These are phyloP conservation scores for Elysia chlorotica DNA, from an alignment of 1,140 invertebrate genomes.

Conservation along the genomic window DNA sequence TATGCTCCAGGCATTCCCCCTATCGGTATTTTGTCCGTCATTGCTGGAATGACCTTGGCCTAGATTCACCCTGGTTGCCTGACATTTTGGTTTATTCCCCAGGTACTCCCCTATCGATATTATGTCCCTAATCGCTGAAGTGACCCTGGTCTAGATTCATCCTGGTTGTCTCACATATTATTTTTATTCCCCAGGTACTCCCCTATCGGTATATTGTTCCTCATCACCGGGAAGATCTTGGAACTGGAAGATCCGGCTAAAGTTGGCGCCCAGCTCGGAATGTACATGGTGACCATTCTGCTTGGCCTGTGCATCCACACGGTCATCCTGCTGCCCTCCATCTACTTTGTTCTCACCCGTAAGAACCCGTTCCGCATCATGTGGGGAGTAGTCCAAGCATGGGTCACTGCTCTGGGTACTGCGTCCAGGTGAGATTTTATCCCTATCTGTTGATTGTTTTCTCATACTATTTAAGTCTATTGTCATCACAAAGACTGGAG, in stretches of 20 bases:
- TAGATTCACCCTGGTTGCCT: too few species aligned
- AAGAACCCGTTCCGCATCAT: slow-evolving; percentile 68
- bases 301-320: slow-evolving; percentile 88
- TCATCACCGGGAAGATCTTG: slow-evolving; percentile 87
- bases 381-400: slow-evolving; percentile 68
- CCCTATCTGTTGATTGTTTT: too few species aligned
- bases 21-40: not conserved
- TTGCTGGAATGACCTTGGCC: too few species aligned
- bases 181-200: slow-evolving; percentile 74
- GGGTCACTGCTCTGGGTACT: slow-evolving; percentile 69
- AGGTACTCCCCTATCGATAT: too few species aligned
- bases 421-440: slow-evolving; percentile 57
- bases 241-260: slow-evolving; percentile 81
- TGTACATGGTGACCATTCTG: slow-evolving; percentile 91
- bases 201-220: slow-evolving; percentile 88
- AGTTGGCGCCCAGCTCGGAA: slow-evolving; percentile 81
- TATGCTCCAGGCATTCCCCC: not conserved
- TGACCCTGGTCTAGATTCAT: too few species aligned
- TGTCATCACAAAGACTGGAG: too few species aligned
- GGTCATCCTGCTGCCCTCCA: slow-evolving; percentile 80
- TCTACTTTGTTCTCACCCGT: slow-evolving; percentile 66
- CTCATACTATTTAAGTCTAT: too few species aligned
- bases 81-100: not conserved
- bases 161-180: not conserved
- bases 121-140: too few species aligned